phyloP scores from a whole-genome alignment of 2,888 invertebrate species.

The Lepidocyrtoides sp. region DNA sequence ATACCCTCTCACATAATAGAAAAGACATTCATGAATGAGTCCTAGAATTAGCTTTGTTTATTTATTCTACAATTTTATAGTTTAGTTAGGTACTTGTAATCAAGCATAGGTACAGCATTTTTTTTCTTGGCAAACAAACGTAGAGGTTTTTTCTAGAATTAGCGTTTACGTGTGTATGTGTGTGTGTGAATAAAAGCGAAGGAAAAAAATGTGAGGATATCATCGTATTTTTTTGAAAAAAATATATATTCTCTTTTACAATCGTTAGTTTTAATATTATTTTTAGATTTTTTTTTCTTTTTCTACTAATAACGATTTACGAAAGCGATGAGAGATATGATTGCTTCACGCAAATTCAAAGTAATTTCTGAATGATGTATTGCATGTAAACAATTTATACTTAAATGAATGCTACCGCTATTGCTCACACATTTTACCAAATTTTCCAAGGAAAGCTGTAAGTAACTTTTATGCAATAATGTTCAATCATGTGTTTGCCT shows the following conservation, averaged over 20 bases:
- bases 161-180: background rate
- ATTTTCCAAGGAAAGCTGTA: background rate
- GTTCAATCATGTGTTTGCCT: background rate
- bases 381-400: slow-evolving; percentile 42
- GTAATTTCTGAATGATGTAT: slow-evolving; percentile 57
- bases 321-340: slow-evolving; percentile 74
- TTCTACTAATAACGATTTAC: slow-evolving; percentile 58
- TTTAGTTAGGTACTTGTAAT: slow-evolving; percentile 7
- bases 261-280: slow-evolving; percentile 11
- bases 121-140: slow-evolving; percentile 17
- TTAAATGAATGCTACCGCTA: background rate
- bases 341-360: background rate
- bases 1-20: slow-evolving; percentile 4
- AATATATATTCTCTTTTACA: background rate
- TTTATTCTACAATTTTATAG: slow-evolving; percentile 15
- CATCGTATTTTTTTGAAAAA: too few species aligned
- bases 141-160: background rate
- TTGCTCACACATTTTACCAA: background rate
- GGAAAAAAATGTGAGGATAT: background rate
- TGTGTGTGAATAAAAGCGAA: background rate
- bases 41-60: slow-evolving; percentile 34
- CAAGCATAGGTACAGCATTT: background rate
- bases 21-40: slow-evolving; percentile 48
- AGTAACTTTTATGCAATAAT: background rate
- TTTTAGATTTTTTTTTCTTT: slow-evolving; percentile 50